phyloP scores from a whole-genome alignment of 2,888 invertebrate genomes.

The Acleris literana region DNA sequence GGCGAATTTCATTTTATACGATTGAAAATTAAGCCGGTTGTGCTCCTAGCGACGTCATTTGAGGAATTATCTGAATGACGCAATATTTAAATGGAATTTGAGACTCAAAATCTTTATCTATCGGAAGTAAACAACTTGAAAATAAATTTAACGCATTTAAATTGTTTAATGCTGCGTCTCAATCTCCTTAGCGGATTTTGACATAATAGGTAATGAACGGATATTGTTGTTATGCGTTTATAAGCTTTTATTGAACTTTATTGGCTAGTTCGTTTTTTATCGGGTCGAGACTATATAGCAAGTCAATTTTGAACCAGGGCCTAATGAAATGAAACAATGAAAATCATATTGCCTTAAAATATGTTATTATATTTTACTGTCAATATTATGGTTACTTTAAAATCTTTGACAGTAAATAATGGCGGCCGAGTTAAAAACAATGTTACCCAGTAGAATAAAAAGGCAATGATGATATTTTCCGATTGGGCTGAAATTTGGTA shows the following conservation, averaged over 20 bases:
- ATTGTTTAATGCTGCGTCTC: conserved; percentile 10
- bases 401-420: too few species aligned
- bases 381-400: too few species aligned
- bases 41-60: conserved; percentile 18
- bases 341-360: too few species aligned
- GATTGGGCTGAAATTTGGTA: too few species aligned
- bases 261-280: background rate
- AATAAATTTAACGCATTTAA: conserved; percentile 8
- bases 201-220: background rate
- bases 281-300: too few species aligned
- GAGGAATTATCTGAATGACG: conserved; percentile 23
- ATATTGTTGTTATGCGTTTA: background rate
- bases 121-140: conserved; percentile 14
- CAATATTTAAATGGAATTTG: conserved; percentile 13
- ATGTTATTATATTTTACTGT: too few species aligned
- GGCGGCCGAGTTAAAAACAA: too few species aligned
- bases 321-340: too few species aligned
- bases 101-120: conserved; percentile 20
- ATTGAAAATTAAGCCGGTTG: conserved; percentile 34
- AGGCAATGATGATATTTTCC: background rate
- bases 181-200: conserved; percentile 26
- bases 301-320: background rate
- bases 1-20: conserved; percentile 20
- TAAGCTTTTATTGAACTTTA: conserved; percentile 9
- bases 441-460: too few species aligned